Base-by-base conservation (phyloP, 2,888 invertebrate species). In the Volucella zonaria region DNA sequence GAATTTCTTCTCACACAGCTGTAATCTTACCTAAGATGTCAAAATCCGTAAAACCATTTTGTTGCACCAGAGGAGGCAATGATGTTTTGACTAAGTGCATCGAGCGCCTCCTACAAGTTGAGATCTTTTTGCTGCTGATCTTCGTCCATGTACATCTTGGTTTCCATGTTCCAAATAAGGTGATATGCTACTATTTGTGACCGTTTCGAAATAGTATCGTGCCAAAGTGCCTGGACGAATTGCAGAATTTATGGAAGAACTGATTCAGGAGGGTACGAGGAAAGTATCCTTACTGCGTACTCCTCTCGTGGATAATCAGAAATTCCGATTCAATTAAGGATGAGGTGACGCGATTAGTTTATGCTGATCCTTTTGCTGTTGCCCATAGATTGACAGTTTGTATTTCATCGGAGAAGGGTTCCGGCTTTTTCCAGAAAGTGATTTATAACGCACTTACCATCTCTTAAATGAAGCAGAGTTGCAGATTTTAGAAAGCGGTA, bases 131-230 rank as follows among this genome's bases (percentile, higher is more conserved):
- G 94, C 86, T 95, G 96, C 92, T 97, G 97, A 87, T 99, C 99
- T 90, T 99, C 99, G 89, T 99, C 99, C 67, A 96, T 95, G 89
- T 95, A 99, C 96, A 98, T 97, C 90, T 99, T 99, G 0, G 99
- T 99, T 89, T 98, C 96, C 98, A 99, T 99, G 91, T 99, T 99
- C 99, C 99, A 99, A 87, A 99, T 97, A 42, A 99, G 93, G 91
- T 99, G 99, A 92, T 99, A 99, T 0, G 98, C 98, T 0, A 99
- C 96, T 38, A 99, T 95, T 93, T 99, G 99, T 0, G 99, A 99
- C 87, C 97, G 96, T 90, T 96, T 96, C 11, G 98, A 96, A 68
- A 99, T 98, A 78, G 95, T 95, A 90, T 98, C 98, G 90, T 98
- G 97, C 42, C 98, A 93, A 42, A 98, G 93, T 0, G 97, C 96